Base-by-base conservation (phyloP, 2,888 invertebrate genomes). In the Patella pellucida region DNA sequence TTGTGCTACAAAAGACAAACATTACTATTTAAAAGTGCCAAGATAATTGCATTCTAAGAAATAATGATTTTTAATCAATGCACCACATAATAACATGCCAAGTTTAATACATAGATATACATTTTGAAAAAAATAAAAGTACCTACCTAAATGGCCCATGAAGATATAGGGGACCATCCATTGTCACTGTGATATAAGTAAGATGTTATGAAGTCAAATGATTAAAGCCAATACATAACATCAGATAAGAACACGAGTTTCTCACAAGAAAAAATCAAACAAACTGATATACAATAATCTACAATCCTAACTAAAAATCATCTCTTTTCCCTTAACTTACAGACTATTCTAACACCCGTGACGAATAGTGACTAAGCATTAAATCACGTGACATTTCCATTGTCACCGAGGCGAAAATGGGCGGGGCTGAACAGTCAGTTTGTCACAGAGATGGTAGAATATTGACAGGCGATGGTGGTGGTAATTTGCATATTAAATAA, bases 141-240 rank as follows among this genome's bases (percentile, higher is more conserved):
- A 54, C 77, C 73, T 73, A 78, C 78, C 78, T 78, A 68, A 75
- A 56, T 16, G 78, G 78, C 14, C 73, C 78, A 14, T 56, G 54
- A 16, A 78, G 70, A 31, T 67, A 70, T 52, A 78, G 41, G 4
- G 78, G 73, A 19, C 78, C 78, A 52, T 78, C 78, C 78, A 78
- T 78, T 27, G n/a, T 54, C 41, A 41, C 41, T 41, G 41, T 9
- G 41, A 41, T 41, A 41, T 41, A 41, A 7, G 41, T 41, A 41
- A 41, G 41, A 41, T 9, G 41, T 41, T 41, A 41, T 41, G 41
- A 41, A 41, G 41, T 41, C 41, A 41, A 41, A 9, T 41, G 7
- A 41, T 41, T 41, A 41, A 41, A 41, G 41, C 41, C 41, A 9
- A 41, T 41, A 41, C 41, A 41, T 41, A 41, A 41, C 41, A 41